Conservation (phyloP, 2,888 invertebrate genomes). For the Serrognathus titanus region DNA sequence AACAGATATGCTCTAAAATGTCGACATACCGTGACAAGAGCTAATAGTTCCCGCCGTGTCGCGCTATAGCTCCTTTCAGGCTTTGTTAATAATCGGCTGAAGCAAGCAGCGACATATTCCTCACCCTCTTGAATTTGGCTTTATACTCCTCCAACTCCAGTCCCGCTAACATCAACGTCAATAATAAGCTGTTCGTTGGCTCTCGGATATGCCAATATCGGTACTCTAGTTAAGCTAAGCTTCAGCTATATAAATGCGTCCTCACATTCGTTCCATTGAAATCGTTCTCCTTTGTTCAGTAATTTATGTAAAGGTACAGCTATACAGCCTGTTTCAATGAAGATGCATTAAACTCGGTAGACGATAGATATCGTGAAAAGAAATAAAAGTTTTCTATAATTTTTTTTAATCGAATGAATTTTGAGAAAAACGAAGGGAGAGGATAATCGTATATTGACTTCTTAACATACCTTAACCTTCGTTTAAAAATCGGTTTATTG, state of each 20-base stretch:
- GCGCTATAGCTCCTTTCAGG: neutral
- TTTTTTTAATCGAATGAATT: no score
- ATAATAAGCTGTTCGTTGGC: conserved; percentile 5
- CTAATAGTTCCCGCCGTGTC: neutral
- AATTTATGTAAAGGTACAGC: conserved; percentile 17
- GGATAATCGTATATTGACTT: no score
- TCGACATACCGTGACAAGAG: neutral
- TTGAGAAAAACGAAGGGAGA: no score
- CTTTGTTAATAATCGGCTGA: neutral
- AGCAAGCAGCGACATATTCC: neutral
- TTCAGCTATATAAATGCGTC: conserved; percentile 12
- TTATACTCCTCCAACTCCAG: neutral
- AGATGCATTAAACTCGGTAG: no score
- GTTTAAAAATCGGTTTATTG: no score
- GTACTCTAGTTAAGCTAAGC: conserved; percentile 11
- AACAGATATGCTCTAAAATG: neutral
- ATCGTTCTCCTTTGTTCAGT: conserved; percentile 18
- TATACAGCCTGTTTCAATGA: no score
- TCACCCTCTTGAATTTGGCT: neutral
- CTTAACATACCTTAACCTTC: no score
- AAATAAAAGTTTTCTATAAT: no score
- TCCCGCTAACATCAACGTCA: neutral
- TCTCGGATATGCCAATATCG: conserved; percentile 22
- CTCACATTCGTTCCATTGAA: conserved; percentile 19
- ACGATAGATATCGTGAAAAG: no score